A percentile compares a stretch with the other conserved stretches of the same genome.
Evolutionary conservation across 2,888 invertebrate species (phyloP).

Genomic region (Ormyrus nitidulus): DNA sequence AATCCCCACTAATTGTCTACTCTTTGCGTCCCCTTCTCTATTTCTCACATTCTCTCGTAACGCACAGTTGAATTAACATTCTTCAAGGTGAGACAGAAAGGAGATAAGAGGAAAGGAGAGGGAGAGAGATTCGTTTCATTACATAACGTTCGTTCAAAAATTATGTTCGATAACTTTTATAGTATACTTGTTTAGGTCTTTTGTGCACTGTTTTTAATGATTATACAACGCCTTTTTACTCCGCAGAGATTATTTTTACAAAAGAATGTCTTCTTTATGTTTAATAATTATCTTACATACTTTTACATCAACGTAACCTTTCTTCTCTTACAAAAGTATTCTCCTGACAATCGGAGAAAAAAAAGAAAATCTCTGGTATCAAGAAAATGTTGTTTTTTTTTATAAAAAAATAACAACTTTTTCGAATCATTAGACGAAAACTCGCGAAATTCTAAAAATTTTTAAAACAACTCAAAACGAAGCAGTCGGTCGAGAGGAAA

Average conservation of each 20-base stretch:
- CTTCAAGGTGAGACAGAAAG: not conserved
- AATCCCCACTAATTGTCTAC: constrained; percentile 52
- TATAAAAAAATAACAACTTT: too few species aligned
- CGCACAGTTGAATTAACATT: constrained; percentile 28
- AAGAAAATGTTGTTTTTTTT: too few species aligned
- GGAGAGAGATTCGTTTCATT: constrained; percentile 2
- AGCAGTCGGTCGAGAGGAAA: not conserved
- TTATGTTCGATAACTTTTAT: not conserved
- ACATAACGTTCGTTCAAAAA: not conserved
- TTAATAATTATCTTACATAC: too few species aligned
- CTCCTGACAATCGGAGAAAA: too few species aligned
- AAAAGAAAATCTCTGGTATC: too few species aligned
- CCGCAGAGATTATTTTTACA: too few species aligned
- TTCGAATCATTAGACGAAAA: not conserved
- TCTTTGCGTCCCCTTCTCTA: not conserved
- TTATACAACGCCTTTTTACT: too few species aligned
- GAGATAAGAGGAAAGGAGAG: not conserved
- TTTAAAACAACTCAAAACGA: not conserved
- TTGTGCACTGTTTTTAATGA: too few species aligned
- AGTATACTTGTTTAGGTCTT: too few species aligned
- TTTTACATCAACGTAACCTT: too few species aligned
- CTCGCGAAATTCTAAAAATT: not conserved
- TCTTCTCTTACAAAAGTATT: too few species aligned
- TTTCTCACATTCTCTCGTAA: constrained; percentile 1
- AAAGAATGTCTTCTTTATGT: too few species aligned